A percentile compares a stretch with the other conserved stretches of the same genome.
Evolutionary conservation across 2,113 vertebrate species (phyloP).

Genomic region (Ptilorrhoa leucosticta): DNA sequence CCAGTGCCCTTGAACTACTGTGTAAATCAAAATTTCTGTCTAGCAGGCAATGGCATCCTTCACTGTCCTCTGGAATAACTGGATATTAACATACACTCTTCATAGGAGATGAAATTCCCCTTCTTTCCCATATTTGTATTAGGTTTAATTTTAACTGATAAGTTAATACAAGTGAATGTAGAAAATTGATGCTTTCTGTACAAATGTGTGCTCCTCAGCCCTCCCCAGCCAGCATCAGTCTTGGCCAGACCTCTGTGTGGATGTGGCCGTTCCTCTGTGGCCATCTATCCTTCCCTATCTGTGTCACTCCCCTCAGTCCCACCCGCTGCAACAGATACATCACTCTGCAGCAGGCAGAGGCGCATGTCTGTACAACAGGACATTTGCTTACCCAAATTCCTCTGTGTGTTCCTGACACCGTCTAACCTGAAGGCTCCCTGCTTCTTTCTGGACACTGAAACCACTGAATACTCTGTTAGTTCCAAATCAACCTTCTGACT

Average conservation of each 20-base stretch:
- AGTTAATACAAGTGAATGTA: background rate
- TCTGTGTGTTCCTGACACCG: background rate
- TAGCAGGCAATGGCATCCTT: background rate
- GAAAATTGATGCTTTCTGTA: background rate
- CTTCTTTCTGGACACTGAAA: background rate
- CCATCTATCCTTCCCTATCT: background rate
- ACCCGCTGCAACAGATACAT: background rate
- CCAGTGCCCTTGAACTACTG: background rate
- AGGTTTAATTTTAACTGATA: background rate
- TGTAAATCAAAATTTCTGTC: background rate
- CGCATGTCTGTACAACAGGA: background rate
- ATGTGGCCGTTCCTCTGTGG: background rate
- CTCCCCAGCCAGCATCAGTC: background rate
- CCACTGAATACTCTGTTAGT: background rate
- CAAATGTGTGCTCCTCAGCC: background rate
- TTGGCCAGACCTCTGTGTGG: background rate
- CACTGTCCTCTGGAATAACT: background rate
- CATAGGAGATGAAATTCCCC: background rate
- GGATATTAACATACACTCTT: background rate
- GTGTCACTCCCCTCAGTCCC: background rate
- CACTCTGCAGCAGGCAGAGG: background rate
- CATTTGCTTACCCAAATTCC: background rate
- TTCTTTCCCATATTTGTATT: background rate
- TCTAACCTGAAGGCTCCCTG: background rate
- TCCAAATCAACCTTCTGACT: background rate